These are phyloP conservation scores for Stramonita haemastoma DNA, from an alignment of 2,888 invertebrate genomes.

Conservation along the genomic window DNA sequence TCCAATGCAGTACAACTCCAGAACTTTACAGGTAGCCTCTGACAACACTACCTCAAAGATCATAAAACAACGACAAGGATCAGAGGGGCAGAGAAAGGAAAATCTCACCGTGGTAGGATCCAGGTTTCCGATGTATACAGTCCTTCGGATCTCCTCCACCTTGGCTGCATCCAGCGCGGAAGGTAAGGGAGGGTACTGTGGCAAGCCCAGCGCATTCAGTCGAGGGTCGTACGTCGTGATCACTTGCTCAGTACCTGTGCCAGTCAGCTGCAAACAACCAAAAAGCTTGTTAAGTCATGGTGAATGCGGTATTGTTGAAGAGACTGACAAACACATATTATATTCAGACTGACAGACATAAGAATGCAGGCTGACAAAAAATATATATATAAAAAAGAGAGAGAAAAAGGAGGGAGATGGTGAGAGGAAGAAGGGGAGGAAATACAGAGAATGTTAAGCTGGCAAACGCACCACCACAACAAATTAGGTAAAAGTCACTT, in stretches of 20 bases:
- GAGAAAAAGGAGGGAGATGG: background rate
- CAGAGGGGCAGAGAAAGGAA: too few species aligned
- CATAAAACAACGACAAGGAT: background rate
- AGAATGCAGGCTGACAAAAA: too few species aligned
- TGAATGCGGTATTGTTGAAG: too few species aligned
- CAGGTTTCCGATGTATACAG: slow-evolving; percentile 90
- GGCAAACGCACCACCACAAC: too few species aligned
- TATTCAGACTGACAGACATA: too few species aligned
- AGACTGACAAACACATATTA: too few species aligned
- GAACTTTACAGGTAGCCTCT: too few species aligned
- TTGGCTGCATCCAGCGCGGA: slow-evolving; percentile 87
- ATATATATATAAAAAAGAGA: too few species aligned
- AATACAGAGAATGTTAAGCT: background rate
- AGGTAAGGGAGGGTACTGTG: slow-evolving; percentile 88
- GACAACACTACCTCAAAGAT: too few species aligned
- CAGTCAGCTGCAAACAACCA: slow-evolving; percentile 59
- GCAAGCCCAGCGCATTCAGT: slow-evolving; percentile 86
- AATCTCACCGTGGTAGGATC: slow-evolving; percentile 79
- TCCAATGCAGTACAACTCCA: too few species aligned
- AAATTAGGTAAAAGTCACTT: too few species aligned
- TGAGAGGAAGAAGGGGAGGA: background rate
- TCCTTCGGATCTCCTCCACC: slow-evolving; percentile 97
- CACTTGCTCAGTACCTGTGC: slow-evolving; percentile 66
- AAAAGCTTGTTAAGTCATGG: too few species aligned
- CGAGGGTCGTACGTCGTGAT: slow-evolving; percentile 88